Conservation (phyloP, 2,113 vertebrate species). For the Hiodon tergisus region DNA sequence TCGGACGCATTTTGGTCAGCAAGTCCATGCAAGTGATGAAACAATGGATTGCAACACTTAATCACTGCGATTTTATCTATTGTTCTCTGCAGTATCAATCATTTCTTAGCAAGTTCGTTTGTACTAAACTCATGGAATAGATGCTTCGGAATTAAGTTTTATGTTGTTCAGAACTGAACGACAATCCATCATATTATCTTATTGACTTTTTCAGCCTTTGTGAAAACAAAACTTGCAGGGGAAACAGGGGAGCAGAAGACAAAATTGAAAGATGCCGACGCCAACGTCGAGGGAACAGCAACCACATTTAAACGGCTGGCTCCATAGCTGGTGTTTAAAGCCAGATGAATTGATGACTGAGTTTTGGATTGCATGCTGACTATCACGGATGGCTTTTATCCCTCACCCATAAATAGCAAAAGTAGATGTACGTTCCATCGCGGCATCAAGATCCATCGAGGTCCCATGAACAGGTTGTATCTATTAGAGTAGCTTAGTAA, state of each 20-base stretch:
- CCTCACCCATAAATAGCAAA: slow-evolving; percentile 16
- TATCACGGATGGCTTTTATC: slow-evolving; percentile 39
- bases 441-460: not conserved
- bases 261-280: slow-evolving; percentile 60
- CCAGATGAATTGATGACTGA: slow-evolving; percentile 46
- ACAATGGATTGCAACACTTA: not conserved
- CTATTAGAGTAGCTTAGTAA: slow-evolving; percentile 22
- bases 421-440: slow-evolving; percentile 12
- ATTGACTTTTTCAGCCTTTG: slow-evolving; percentile 1
- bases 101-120: not conserved
- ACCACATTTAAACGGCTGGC: slow-evolving; percentile 56
- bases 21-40: not conserved
- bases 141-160: not conserved
- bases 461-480: slow-evolving; percentile 19
- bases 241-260: not conserved
- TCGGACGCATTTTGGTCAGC: slow-evolving; percentile 6
- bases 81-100: not conserved
- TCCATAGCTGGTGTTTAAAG: slow-evolving; percentile 54
- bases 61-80: not conserved
- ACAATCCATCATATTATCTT: not conserved
- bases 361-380: slow-evolving; percentile 35
- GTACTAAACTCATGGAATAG: not conserved
- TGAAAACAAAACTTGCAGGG: not conserved
- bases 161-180: not conserved
- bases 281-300: slow-evolving; percentile 56